Evolutionary conservation across 1,140 invertebrate species (phyloP).

Genomic region (Drosophila pruinosa): DNA sequence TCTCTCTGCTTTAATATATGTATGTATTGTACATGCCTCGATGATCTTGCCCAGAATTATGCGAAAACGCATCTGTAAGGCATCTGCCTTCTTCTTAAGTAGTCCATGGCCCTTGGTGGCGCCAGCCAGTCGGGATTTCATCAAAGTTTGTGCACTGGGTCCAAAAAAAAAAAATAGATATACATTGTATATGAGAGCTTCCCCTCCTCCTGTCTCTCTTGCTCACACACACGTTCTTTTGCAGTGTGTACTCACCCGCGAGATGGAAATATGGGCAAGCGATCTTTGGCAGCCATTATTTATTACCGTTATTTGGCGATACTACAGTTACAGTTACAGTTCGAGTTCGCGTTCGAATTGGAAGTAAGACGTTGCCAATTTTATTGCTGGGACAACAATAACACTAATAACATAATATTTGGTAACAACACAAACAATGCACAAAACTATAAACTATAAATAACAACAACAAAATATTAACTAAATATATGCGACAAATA

Average conservation of each 20-base stretch:
- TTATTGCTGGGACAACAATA: not conserved
- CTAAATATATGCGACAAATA: constrained; percentile 70
- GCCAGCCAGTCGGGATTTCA: constrained; percentile 94
- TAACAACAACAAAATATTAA: constrained; percentile 76
- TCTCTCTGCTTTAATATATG: not conserved
- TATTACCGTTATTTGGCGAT: not conserved
- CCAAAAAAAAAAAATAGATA: not conserved
- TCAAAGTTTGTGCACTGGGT: constrained; percentile 89
- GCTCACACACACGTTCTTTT: not conserved
- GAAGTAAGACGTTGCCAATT: too few relatives aligned
- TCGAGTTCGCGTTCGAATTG: too few relatives aligned
- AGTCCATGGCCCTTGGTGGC: constrained; percentile 99
- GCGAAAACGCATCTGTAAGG: constrained; percentile 98
- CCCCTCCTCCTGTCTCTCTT: constrained; percentile 10
- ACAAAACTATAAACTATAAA: constrained; percentile 61
- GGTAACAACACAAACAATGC: constrained; percentile 36
- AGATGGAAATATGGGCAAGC: constrained; percentile 97
- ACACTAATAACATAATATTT: constrained; percentile 19
- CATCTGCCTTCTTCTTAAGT: constrained; percentile 99
- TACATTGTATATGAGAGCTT: not conserved
- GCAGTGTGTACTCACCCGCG: constrained; percentile 91
- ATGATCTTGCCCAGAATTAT: constrained; percentile 98
- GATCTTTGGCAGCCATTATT: constrained; percentile 96
- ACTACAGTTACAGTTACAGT: constrained; percentile 24
- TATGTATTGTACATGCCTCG: constrained; percentile 94